Evolutionary conservation across 2,888 invertebrate genomes (phyloP), one percentile per base, ranked within the genome.

Genomic region (Spicauda simplicius): DNA sequence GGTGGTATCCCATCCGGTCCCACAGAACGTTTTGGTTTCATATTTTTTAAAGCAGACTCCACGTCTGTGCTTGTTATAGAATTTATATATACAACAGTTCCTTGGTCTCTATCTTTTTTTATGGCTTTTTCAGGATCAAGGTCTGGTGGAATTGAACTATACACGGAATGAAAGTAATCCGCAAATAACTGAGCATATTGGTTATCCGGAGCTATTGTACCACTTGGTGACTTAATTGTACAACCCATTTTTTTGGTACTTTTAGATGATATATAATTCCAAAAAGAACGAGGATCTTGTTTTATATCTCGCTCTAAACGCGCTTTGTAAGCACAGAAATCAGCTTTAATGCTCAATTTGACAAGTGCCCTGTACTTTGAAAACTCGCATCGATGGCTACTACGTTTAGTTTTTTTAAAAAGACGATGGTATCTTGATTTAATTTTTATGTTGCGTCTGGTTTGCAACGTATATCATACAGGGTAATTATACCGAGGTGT

Each of bases 1-100:
- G 59, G 59, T 14, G 59, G 59, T 1, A 59, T 59, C 8, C 59
- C 59, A n/a, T 59, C 59, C 16, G 59, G 59, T 25, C 59, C 59
- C 11, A 16, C 57, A 11, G 37, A 37, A 8, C 37, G 57, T 19
- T 57, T 57, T 16, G 57, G 37, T 18, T 57, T 57, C 57, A 57
- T 37, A 33, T 41, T 57, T 10, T 50, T 16, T 16, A 50, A 18
- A 50, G 50, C 50, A 2, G 4, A 8, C 2, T 50, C 6, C 0
- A 50, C 10, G 18, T 50, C 50, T 50, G 5, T 18, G 0, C 10
- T 50, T 1, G 50, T 18, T 18, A 50, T 50, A 16, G 16, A 50
- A n/a, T 8, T n/a, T 7, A 50, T 18, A 16, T 50, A 3, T 45
- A 45, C 50, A 10, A 50, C 50, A 50, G 20, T 10, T 25, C 20